phyloP scores from a whole-genome alignment of 2,797 vertebrate species.

The Bradypus variegatus region DNA sequence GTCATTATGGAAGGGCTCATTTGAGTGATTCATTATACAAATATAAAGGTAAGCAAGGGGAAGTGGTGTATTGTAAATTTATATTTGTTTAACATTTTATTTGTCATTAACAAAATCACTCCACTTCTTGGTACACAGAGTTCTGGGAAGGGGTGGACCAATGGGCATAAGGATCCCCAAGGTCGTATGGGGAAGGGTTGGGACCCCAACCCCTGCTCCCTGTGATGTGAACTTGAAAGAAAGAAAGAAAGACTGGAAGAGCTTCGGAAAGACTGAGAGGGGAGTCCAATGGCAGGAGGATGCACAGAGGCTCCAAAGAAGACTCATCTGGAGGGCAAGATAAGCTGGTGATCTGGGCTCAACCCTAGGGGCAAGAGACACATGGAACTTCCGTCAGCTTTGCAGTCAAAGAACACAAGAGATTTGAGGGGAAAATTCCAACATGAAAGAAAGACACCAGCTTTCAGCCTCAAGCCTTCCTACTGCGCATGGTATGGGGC shows the following conservation, averaged over 20 bases:
- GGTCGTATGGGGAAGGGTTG: not conserved
- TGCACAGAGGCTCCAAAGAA: not conserved
- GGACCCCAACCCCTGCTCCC: not conserved
- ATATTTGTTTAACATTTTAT: not conserved
- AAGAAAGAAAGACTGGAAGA: not conserved
- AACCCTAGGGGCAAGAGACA: not conserved
- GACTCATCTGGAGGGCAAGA: not conserved
- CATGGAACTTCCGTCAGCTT: not conserved
- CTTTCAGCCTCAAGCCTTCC: not conserved
- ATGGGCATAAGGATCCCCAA: not conserved
- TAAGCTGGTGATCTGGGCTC: not conserved
- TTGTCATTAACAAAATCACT: constrained; percentile 36
- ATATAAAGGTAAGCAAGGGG: not conserved
- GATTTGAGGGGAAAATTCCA: not conserved
- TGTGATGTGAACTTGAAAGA: not conserved
- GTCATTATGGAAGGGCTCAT: not conserved
- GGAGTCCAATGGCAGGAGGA: not conserved
- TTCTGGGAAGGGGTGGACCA: not conserved
- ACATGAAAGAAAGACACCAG: not conserved
- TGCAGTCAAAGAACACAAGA: not conserved
- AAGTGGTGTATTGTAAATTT: not conserved
- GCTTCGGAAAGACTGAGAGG: not conserved
- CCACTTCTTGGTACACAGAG: not conserved
- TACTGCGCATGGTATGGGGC: not conserved
- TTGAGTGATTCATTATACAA: not conserved